Evolutionary conservation across 2,113 vertebrate genomes (phyloP).

Genomic region (Panurus biarmicus): DNA sequence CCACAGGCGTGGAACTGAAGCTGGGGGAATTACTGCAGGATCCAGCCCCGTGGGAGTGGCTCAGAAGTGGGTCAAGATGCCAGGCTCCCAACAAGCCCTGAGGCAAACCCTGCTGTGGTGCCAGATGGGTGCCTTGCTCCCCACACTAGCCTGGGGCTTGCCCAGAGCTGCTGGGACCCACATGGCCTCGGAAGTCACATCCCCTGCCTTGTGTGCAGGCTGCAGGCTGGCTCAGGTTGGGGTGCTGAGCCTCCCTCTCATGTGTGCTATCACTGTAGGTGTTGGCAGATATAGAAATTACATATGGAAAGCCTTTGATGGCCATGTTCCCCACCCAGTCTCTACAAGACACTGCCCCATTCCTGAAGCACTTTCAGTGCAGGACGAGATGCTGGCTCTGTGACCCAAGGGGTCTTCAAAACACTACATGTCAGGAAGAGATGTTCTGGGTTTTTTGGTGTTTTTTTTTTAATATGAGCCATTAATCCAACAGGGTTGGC

Average conservation of each 20-base stretch:
- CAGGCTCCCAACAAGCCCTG: background rate
- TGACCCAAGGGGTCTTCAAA: background rate
- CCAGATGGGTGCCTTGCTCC: background rate
- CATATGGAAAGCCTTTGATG: background rate
- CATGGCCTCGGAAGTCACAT: background rate
- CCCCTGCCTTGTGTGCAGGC: fast-evolving
- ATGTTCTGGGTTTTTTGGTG: background rate
- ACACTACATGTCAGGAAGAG: background rate
- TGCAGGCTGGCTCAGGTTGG: background rate
- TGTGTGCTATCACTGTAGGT: background rate
- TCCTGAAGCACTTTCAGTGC: background rate
- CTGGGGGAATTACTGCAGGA: background rate
- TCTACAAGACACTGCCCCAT: background rate
- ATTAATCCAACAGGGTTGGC: background rate
- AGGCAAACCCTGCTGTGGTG: background rate
- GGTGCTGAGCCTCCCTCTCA: background rate
- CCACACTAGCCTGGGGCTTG: background rate
- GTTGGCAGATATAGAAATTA: background rate
- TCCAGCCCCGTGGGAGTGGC: fast-evolving
- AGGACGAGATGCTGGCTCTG: background rate
- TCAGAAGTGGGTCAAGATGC: background rate
- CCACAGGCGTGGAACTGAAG: background rate
- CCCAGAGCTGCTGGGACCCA: background rate
- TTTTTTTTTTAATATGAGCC: background rate
- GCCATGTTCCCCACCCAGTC: background rate